phyloP scores from a whole-genome alignment of 2,113 vertebrate species.

The Oreotragus oreotragus region DNA sequence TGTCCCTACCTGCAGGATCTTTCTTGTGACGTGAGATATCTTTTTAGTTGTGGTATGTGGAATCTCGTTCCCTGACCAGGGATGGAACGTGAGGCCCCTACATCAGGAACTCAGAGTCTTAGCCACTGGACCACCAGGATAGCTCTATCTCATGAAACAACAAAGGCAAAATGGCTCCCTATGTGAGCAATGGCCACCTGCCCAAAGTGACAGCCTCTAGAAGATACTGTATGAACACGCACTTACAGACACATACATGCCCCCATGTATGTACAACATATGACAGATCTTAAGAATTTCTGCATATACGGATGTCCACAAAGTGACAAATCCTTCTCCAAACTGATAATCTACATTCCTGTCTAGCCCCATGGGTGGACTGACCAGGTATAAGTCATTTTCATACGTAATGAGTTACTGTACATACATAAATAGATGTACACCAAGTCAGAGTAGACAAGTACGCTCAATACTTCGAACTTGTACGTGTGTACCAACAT shows the following conservation, averaged over 20 bases:
- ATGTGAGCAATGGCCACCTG: constrained; percentile 56
- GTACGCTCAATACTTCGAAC: constrained; percentile 27
- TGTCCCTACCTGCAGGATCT: not conserved
- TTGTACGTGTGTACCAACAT: not conserved
- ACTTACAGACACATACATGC: not conserved
- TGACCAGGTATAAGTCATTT: not conserved
- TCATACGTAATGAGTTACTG: not conserved
- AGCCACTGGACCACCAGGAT: not conserved
- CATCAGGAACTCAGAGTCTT: not conserved
- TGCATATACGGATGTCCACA: not conserved
- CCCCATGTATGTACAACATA: accelerated
- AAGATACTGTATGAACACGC: not conserved
- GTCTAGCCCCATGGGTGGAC: not conserved
- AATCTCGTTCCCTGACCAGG: not conserved
- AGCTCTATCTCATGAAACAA: not conserved
- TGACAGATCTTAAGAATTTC: not conserved
- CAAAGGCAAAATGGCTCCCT: constrained; percentile 23
- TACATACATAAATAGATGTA: not conserved
- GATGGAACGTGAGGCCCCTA: not conserved
- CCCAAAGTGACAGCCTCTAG: constrained; percentile 51
- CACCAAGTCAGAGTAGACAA: not conserved
- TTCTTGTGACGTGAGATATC: not conserved
- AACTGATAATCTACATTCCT: not conserved
- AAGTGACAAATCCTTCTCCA: not conserved
- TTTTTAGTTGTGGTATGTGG: not conserved